phyloP scores from a whole-genome alignment of 2,888 invertebrate species.

The Drepanosiphum platanoidis region DNA sequence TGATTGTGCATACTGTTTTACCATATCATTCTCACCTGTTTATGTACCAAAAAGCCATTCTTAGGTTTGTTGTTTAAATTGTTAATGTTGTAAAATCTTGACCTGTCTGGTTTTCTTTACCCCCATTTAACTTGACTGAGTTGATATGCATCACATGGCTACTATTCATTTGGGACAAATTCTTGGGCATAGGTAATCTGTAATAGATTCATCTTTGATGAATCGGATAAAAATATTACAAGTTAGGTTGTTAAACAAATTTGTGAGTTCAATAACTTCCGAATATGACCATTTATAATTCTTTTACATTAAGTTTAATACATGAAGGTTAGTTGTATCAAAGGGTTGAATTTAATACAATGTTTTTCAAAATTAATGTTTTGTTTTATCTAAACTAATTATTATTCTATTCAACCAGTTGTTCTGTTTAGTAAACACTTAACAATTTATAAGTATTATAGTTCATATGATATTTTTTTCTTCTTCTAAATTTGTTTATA shows the following conservation, averaged over 20 bases:
- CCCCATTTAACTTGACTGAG: slow-evolving; percentile 52
- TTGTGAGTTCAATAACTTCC: slow-evolving; percentile 27
- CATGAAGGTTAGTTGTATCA: neutral
- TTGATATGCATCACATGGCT: slow-evolving; percentile 42
- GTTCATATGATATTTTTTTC: too few relatives aligned
- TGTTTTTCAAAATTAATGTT: too few relatives aligned
- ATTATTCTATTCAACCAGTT: too few relatives aligned
- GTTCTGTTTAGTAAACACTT: too few relatives aligned
- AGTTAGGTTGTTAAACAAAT: slow-evolving; percentile 45
- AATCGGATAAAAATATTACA: slow-evolving; percentile 58
- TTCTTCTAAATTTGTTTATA: too few relatives aligned
- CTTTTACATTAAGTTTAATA: too few relatives aligned
- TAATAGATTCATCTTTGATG: slow-evolving; percentile 59
- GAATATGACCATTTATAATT: slow-evolving; percentile 6
- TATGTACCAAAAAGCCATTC: slow-evolving; percentile 41
- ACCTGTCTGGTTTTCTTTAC: slow-evolving; percentile 37
- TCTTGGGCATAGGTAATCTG: slow-evolving; percentile 57
- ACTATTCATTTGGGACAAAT: slow-evolving; percentile 56
- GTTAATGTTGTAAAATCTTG: slow-evolving; percentile 43
- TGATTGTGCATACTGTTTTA: slow-evolving; percentile 54
- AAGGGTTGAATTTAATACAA: neutral
- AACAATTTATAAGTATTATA: too few relatives aligned
- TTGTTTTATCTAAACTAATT: too few relatives aligned
- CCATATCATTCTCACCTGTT: slow-evolving; percentile 48
- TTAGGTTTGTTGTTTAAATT: slow-evolving; percentile 39